These are phyloP conservation scores for Steinernema feltiae DNA, from an alignment of 1,140 invertebrate species.

Conservation along the genomic window DNA sequence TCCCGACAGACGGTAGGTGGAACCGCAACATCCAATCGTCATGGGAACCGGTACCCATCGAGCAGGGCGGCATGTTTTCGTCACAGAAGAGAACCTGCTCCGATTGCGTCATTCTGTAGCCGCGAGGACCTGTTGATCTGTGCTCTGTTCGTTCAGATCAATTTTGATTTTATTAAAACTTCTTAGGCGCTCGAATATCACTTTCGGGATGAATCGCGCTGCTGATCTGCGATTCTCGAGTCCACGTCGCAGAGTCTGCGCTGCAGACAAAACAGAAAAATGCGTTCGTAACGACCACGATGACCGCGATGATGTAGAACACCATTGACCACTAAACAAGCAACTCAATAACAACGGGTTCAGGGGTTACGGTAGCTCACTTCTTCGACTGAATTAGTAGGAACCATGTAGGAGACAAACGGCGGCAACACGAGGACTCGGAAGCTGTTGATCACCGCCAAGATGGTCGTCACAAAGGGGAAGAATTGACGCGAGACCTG, in stretches of 20 bases:
- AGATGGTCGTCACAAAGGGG: slow-evolving; percentile 34
- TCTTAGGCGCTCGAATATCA: background rate
- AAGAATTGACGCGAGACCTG: slow-evolving; percentile 36
- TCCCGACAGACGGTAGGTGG: no score
- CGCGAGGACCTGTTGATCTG: background rate
- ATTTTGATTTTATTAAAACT: background rate
- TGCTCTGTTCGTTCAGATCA: background rate
- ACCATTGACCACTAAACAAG: slow-evolving; percentile 25
- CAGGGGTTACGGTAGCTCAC: no score
- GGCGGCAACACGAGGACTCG: slow-evolving; percentile 36
- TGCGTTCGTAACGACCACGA: slow-evolving; percentile 20
- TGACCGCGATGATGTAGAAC: slow-evolving; percentile 13
- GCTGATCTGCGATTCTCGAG: background rate
- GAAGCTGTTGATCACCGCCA: slow-evolving; percentile 21
- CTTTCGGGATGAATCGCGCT: background rate
- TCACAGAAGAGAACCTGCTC: background rate
- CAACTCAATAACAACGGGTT: background rate
- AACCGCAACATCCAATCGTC: no score
- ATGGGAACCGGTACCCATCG: no score
- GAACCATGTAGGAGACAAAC: slow-evolving; percentile 31
- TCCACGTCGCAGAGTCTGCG: background rate
- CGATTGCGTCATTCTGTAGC: background rate
- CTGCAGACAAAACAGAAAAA: slow-evolving; percentile 19
- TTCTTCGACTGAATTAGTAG: slow-evolving; percentile 32
- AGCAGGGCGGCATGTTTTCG: no score